These are phyloP conservation scores for Perithous albicinctus DNA, from an alignment of 2,888 invertebrate species.

Conservation along the genomic window DNA sequence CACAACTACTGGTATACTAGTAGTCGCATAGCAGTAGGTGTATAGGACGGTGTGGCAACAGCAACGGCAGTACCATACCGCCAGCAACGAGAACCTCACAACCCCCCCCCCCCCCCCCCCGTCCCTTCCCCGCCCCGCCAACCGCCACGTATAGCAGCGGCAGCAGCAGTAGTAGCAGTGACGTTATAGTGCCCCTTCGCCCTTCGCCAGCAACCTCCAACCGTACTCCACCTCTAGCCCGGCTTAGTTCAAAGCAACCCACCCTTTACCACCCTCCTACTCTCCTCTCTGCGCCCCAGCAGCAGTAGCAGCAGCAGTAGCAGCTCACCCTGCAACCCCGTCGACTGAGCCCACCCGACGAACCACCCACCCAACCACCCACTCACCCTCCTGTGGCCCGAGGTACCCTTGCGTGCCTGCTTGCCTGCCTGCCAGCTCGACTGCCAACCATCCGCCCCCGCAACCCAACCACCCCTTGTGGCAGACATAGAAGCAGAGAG, in stretches of 20 bases:
- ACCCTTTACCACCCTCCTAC: constrained; percentile 72
- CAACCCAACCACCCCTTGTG: constrained; percentile 62
- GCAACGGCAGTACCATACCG: constrained; percentile 64
- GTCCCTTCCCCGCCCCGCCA: not conserved
- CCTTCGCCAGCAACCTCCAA: constrained; percentile 79
- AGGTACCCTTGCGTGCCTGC: constrained; percentile 81
- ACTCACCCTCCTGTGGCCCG: constrained; percentile 75
- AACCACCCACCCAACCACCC: constrained; percentile 58
- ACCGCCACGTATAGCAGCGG: constrained; percentile 50
- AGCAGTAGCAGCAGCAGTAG: constrained; percentile 68
- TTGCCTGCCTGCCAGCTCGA: constrained; percentile 81
- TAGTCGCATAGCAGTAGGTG: constrained; percentile 46
- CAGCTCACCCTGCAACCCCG: constrained; percentile 61
- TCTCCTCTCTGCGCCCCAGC: constrained; percentile 70
- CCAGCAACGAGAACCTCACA: constrained; percentile 64
- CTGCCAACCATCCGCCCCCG: constrained; percentile 64
- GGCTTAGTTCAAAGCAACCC: constrained; percentile 84
- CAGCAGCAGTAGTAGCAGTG: constrained; percentile 62
- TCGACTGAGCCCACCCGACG: constrained; percentile 63
- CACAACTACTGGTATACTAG: constrained; percentile 59
- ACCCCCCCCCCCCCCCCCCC: not conserved
- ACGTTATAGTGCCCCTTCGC: constrained; percentile 74
- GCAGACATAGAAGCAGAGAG: constrained; percentile 52
- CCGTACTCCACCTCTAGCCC: constrained; percentile 80
- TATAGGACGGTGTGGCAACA: constrained; percentile 62